These are phyloP conservation scores for Chanos chanos DNA, from an alignment of 2,797 vertebrate genomes.

Conservation along the genomic window DNA sequence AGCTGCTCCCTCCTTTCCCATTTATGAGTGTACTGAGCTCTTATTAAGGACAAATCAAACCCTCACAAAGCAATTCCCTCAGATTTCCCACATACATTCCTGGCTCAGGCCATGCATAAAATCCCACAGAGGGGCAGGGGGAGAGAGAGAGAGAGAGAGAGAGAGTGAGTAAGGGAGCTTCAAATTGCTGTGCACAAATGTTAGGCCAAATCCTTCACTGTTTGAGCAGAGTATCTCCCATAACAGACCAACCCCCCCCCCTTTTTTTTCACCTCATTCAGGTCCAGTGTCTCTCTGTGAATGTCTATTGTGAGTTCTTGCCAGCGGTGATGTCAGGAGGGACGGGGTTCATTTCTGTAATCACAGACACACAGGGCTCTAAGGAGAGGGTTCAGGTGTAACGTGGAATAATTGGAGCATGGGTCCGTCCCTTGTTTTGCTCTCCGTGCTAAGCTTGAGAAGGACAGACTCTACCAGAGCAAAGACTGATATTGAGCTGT, in stretches of 20 bases:
- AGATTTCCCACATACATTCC: constrained; percentile 23
- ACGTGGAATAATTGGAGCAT: constrained; percentile 17
- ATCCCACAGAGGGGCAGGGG: constrained; percentile 13
- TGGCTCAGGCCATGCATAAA: constrained; percentile 15
- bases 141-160: background rate
- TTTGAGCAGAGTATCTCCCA: constrained; percentile 26
- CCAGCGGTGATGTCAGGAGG: constrained; percentile 27
- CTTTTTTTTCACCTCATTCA: constrained; percentile 3
- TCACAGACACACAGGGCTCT: constrained; percentile 10
- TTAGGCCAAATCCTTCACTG: constrained; percentile 37
- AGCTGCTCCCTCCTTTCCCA: constrained; percentile 42
- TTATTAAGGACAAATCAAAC: constrained; percentile 41
- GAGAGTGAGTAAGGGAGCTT: constrained; percentile 6
- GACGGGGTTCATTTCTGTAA: constrained; percentile 27
- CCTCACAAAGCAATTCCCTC: constrained; percentile 16
- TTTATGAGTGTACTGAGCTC: constrained; percentile 38
- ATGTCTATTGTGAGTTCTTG: constrained; percentile 14
- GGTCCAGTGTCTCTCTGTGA: constrained; percentile 16
- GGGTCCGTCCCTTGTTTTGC: background rate
- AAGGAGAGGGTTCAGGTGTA: constrained; percentile 21
- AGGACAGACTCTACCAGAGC: constrained; percentile 6
- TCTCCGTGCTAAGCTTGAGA: background rate
- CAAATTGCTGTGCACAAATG: constrained; percentile 43
- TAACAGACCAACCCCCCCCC: constrained; percentile 34
- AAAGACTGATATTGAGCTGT: constrained; percentile 23